These are phyloP conservation scores for Phortica magna DNA, from an alignment of 2,888 invertebrate species.

Conservation along the genomic window DNA sequence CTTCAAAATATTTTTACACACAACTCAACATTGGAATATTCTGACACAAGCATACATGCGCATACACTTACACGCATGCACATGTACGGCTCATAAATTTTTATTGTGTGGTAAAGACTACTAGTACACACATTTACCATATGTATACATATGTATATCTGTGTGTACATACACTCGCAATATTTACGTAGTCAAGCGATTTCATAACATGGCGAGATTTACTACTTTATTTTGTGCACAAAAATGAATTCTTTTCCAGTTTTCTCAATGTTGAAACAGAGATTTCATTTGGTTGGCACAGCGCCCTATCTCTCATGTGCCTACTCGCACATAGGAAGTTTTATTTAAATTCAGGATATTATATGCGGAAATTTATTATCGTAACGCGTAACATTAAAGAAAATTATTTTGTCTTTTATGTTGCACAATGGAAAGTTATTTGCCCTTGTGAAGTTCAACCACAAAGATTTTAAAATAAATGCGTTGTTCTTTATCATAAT, in stretches of 20 bases:
- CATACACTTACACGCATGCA: neutral
- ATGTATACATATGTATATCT: neutral
- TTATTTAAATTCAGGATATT: constrained; percentile 73
- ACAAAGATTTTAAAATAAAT: too few species aligned
- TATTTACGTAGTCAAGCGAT: neutral
- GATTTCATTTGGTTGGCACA: neutral
- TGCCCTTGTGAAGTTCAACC: too few species aligned
- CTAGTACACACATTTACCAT: too few species aligned
- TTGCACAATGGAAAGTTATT: too few species aligned
- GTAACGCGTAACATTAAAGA: constrained; percentile 66
- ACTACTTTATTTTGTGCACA: neutral
- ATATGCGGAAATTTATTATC: constrained; percentile 72
- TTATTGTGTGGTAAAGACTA: constrained; percentile 70
- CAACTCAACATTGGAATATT: neutral
- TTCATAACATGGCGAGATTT: neutral
- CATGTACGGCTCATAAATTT: constrained; percentile 69
- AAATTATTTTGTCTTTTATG: constrained; percentile 45
- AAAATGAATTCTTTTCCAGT: neutral
- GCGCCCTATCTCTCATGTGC: neutral
- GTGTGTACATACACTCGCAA: neutral
- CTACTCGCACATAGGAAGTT: constrained; percentile 55
- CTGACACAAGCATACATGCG: neutral
- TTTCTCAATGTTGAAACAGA: neutral
- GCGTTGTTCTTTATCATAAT: too few species aligned
- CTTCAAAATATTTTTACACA: neutral